Evolutionary conservation across 2,797 vertebrate species (phyloP).

Genomic region (Agapornis canus): DNA sequence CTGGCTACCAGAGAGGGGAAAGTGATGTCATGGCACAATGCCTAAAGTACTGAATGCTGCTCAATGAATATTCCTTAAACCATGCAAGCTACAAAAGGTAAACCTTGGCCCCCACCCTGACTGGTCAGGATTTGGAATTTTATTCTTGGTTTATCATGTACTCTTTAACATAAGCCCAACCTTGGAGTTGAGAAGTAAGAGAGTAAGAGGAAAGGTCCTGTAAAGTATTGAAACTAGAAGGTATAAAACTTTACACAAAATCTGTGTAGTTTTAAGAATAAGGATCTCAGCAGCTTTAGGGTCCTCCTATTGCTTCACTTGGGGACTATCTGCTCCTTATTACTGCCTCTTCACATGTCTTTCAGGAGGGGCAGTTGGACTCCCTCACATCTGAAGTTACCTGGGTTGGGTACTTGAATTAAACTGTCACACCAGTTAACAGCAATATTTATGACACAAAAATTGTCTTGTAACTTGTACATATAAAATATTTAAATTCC

Average conservation of each 20-base stretch:
- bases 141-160: not conserved
- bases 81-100: not conserved
- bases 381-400: not conserved
- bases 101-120: not conserved
- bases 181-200: not conserved
- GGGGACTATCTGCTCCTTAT: not conserved
- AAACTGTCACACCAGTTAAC: not conserved
- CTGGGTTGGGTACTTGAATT: not conserved
- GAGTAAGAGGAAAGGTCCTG: not conserved
- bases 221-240: not conserved
- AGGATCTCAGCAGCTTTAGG: not conserved
- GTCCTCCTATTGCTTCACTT: not conserved
- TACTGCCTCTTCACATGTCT: not conserved
- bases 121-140: not conserved
- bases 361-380: not conserved
- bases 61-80: not conserved
- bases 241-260: not conserved
- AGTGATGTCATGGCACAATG: not conserved
- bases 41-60: not conserved
- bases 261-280: not conserved
- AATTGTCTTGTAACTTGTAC: not conserved
- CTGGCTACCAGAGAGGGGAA: not conserved
- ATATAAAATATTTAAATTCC: not conserved
- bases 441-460: not conserved
- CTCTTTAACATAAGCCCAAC: not conserved